Percentiles rank a stretch among this genome's conserved stretches.
These are phyloP conservation scores for Drosophila sproati DNA, from an alignment of 1,140 invertebrate genomes.

Conservation along the genomic window DNA sequence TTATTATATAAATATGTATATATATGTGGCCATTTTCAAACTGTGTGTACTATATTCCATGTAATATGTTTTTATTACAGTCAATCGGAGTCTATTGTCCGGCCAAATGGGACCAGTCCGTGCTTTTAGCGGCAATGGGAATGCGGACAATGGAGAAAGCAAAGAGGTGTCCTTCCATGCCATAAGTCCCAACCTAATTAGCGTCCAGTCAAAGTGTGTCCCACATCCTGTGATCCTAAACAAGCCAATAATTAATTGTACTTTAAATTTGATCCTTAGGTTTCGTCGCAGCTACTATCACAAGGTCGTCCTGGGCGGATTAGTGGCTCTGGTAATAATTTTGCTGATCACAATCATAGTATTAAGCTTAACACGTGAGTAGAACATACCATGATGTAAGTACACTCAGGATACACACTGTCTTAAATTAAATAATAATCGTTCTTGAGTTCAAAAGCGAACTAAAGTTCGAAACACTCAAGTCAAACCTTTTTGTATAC, in stretches of 20 bases:
- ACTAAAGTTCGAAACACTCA: no score
- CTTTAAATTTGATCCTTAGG: conserved; percentile 57
- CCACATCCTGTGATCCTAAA: neutral
- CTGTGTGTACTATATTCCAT: no score
- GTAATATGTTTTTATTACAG: conserved; percentile 37
- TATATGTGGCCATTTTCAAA: no score
- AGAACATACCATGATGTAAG: neutral
- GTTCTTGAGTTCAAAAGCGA: no score
- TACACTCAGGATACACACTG: no score
- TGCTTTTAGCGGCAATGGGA: conserved; percentile 43
- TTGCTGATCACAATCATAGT: conserved; percentile 84
- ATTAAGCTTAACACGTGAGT: conserved; percentile 72
- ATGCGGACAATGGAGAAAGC: conserved; percentile 53
- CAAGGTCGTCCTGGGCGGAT: conserved; percentile 83
- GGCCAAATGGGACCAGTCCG: conserved; percentile 40
- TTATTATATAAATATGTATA: no score
- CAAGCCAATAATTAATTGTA: neutral
- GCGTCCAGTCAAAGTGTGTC: conserved; percentile 78
- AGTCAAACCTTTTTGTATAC: no score
- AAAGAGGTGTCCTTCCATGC: conserved; percentile 61
- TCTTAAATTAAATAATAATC: no score
- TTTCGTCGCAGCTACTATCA: conserved; percentile 86
- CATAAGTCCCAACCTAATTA: conserved; percentile 62
- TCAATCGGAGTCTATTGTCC: conserved; percentile 63
- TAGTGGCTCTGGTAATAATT: conserved; percentile 85